Evolutionary conservation across 1,140 invertebrate species (phyloP), one percentile per base, ranked within the genome.

Genomic region (Andricus grossulariae): DNA sequence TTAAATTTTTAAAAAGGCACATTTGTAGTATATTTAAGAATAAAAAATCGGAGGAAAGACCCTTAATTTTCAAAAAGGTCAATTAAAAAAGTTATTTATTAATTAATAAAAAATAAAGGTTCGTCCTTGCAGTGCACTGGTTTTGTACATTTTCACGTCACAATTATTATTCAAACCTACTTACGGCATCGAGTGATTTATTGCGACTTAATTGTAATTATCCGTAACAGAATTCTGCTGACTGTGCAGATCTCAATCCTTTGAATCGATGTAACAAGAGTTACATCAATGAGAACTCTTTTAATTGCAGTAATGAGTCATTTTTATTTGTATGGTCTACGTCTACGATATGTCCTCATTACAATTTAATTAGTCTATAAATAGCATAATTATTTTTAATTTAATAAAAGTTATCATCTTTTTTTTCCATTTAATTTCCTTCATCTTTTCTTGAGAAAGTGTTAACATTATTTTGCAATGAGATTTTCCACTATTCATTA

Each of bases 151-250:
- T 15, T 15, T 13, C 12, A 39, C 10, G 57, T 66, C 52, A 18
- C 52, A 54, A 18, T 16, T 66, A 66, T 66, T 66, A 66, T 66
- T 45, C 3, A 66, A 66, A 66, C 25, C 25, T 32, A 39, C 25
- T 66, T 66, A 66, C 60, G 25, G 60, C 60, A 66, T 66, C 60
- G 13, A 10, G 32, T 66, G 60, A 66, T 66, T 66, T 66, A 66
- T 66, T 66, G 32, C 60, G 25, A 66, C 32, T 32, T 39, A 66
- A 66, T 39, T 32, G 32, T 39, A 45, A 66, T 66, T 66, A 66
- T 66, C 57, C 21, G 39, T 66, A 66, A 60, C 55, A 60, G 19
- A 66, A 66, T 66, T 66, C 60, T 66, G 60, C 15, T 0, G 60
- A 66, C 25, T 39, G 5, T 16, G 32, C 60, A 66, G 39, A 66